These are phyloP conservation scores for Herpailurus yagouaroundi DNA, from an alignment of 2,113 vertebrate genomes.

Conservation along the genomic window DNA sequence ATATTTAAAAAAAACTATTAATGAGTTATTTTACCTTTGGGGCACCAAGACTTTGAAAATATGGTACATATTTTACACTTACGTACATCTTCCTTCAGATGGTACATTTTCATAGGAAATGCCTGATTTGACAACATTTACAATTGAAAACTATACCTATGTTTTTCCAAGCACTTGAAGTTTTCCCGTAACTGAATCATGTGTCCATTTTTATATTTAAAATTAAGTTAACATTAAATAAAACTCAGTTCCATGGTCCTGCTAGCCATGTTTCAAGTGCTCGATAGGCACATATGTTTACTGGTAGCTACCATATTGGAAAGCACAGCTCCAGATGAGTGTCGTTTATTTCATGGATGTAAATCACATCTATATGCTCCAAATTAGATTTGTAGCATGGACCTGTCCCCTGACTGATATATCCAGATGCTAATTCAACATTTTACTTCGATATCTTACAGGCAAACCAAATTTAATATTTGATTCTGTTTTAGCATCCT, in stretches of 20 bases:
- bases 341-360: not conserved
- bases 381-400: not conserved
- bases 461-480: not conserved
- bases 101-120: not conserved
- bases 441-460: not conserved
- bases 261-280: not conserved
- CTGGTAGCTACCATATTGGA: not conserved
- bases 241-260: not conserved
- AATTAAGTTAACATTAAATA: not conserved
- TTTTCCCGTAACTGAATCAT: not conserved
- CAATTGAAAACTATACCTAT: not conserved
- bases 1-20: not conserved
- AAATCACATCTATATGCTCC: not conserved
- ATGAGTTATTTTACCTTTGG: not conserved
- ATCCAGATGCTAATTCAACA: not conserved
- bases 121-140: not conserved
- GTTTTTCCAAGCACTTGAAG: not conserved
- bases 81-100: not conserved
- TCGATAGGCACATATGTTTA: not conserved
- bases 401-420: not conserved
- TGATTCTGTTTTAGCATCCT: not conserved
- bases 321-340: not conserved
- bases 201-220: not conserved
- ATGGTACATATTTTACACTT: not conserved
- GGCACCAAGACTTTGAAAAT: not conserved